Conservation (phyloP, 2,113 vertebrate species). For the Maylandia zebra region DNA sequence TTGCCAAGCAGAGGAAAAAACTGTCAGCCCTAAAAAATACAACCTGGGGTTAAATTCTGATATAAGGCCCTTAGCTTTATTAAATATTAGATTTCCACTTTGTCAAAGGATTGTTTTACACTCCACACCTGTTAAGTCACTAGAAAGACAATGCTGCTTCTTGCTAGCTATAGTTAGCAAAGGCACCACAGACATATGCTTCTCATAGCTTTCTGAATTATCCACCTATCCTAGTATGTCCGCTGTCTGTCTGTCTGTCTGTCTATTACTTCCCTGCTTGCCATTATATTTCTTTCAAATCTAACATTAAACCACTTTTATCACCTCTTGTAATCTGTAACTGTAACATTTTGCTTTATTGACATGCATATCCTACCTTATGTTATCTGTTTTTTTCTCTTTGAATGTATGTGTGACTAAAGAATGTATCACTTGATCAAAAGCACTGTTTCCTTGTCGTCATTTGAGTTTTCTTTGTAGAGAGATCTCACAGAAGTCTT, state of each 20-base stretch:
- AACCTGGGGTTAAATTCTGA: not conserved
- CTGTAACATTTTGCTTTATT: not conserved
- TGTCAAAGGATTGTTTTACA: not conserved
- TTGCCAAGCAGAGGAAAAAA: not conserved
- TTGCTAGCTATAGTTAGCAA: not conserved
- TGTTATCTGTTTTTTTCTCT: not conserved
- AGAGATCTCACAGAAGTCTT: not conserved
- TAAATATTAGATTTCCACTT: not conserved
- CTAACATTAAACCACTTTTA: not conserved
- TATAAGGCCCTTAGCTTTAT: accelerated
- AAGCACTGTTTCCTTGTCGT: not conserved
- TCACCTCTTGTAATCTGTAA: not conserved
- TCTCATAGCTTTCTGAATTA: not conserved
- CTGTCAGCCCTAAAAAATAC: not conserved
- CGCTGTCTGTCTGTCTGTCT: not conserved
- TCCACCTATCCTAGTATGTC: not conserved
- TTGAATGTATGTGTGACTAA: not conserved
- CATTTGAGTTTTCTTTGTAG: not conserved
- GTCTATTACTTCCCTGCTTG: not conserved
- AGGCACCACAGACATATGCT: not conserved
- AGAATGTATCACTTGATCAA: not conserved
- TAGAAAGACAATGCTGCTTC: not conserved
- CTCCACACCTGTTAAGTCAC: accelerated
- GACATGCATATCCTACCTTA: not conserved
- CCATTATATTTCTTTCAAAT: not conserved